Evolutionary conservation across 2,797 vertebrate species (phyloP).

Genomic region (Parauchenoglanis punctatus): DNA sequence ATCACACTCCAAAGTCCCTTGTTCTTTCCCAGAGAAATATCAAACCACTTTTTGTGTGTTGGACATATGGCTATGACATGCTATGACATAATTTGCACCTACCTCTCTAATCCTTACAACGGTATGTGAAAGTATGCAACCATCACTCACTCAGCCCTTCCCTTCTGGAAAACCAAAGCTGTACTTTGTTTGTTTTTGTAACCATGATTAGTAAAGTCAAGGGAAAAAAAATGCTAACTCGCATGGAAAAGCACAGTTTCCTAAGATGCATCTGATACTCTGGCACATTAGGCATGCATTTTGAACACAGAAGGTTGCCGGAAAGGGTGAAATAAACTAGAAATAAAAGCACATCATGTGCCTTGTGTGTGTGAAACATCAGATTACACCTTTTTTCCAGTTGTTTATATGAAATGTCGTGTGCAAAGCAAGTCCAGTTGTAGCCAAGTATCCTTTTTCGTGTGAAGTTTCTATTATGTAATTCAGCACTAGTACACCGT

Average conservation of each 20-base stretch:
- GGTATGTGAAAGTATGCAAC: slow-evolving; percentile 24
- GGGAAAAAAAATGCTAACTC: slow-evolving; percentile 59
- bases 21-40: slow-evolving; percentile 1
- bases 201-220: slow-evolving; percentile 59
- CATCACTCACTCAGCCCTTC: slow-evolving; percentile 17
- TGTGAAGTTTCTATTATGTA: not conserved
- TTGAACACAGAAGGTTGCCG: slow-evolving; percentile 53
- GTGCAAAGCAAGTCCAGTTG: not conserved
- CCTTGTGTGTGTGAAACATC: slow-evolving; percentile 27
- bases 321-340: slow-evolving; percentile 33
- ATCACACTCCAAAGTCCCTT: not conserved
- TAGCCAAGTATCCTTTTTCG: not conserved
- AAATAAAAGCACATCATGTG: slow-evolving; percentile 23
- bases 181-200: slow-evolving; percentile 61
- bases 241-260: slow-evolving; percentile 64
- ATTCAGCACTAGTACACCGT: not conserved
- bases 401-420: slow-evolving; percentile 28
- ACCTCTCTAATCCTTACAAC: slow-evolving; percentile 11
- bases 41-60: not conserved
- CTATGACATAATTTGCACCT: slow-evolving; percentile 6
- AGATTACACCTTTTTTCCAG: slow-evolving; percentile 16
- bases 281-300: slow-evolving; percentile 60
- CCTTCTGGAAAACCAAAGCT: slow-evolving; percentile 49
- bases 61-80: not conserved
- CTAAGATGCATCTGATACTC: slow-evolving; percentile 66